Base-by-base conservation (phyloP, 2,113 vertebrate genomes). In the Microcebus tavaratra region DNA sequence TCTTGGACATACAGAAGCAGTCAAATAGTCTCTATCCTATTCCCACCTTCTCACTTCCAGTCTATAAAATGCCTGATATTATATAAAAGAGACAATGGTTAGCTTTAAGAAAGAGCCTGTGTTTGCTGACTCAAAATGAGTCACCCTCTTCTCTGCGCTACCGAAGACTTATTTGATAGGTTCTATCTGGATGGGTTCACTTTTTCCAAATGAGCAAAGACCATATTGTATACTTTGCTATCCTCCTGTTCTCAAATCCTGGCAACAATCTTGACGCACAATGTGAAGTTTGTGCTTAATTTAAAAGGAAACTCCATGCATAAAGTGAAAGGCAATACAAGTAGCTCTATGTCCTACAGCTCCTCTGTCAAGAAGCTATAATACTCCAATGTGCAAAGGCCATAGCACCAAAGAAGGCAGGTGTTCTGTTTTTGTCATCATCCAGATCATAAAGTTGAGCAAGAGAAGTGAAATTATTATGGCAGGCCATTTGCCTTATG, bases 21-120 rank as follows among this genome's bases (percentile, higher is more conserved):
- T 78, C n/a, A 70, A 92, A 81, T 36, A 1, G 5, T 42, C 13
- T 67, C 53, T 45, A 7, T 67, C 13, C 21, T 4, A 81, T n/a
- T 96, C 67, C 42, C 36, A 92, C 27, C 11, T 91, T 89, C 36
- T 91, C 18, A 78, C 3, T 87, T 82, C 68, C 34, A 86, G 53
- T 59, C 4, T 65, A n/a, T 82, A 39, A 61, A 76, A 76, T 34
- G 14, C n/a, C 63, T 88, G 25, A 82, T 82, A 50, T 1, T 86
- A 29, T 67, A 29, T 82, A 36, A 59, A 94, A 85, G 29, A n/a
- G n/a, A 53, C 0, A 70, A 31, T n/a, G 8, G 2, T n/a, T 29
- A 75, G 15, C 31, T 80, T 57, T 84, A 80, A 48, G 6, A 68
- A 73, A 61, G 1, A 67, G 25, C 25, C 39, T 76, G 8, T 36